These are phyloP conservation scores for Anolis apletophallus DNA, from an alignment of 2,797 vertebrate species.

Conservation along the genomic window DNA sequence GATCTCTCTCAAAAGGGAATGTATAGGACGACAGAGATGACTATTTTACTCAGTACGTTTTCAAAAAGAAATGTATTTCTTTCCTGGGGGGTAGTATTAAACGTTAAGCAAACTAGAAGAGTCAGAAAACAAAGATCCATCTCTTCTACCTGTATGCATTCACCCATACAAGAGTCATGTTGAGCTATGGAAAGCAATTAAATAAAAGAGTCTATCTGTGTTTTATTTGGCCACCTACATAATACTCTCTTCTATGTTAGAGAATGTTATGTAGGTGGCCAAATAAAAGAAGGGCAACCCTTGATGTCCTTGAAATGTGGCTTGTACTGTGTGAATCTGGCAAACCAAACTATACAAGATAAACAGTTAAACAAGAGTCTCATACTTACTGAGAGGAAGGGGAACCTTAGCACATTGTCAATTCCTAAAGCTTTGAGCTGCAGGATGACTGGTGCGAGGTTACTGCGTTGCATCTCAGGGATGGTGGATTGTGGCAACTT, in stretches of 20 bases:
- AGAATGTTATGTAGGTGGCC: neutral
- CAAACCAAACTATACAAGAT: neutral
- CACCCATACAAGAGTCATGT: neutral
- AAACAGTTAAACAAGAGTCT: constrained; percentile 28
- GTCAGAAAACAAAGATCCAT: neutral
- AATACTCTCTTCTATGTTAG: no score
- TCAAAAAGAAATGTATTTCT: neutral
- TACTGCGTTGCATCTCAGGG: constrained; percentile 98
- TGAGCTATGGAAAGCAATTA: neutral
- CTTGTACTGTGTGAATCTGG: neutral
- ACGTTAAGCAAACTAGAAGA: neutral
- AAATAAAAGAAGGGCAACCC: neutral
- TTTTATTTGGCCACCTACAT: no score
- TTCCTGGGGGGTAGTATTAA: neutral
- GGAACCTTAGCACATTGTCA: constrained; percentile 97
- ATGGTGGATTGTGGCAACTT: constrained; percentile 90
- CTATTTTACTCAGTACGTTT: no score
- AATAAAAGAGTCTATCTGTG: neutral
- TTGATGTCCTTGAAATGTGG: neutral
- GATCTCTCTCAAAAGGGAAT: no score
- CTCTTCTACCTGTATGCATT: neutral
- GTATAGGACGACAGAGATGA: no score
- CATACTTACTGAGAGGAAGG: constrained; percentile 92
- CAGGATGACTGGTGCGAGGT: constrained; percentile 94
- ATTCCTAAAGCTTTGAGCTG: constrained; percentile 98